Base-by-base conservation (phyloP, 2,888 invertebrate species). In the Lordiphosa fenestrarum region DNA sequence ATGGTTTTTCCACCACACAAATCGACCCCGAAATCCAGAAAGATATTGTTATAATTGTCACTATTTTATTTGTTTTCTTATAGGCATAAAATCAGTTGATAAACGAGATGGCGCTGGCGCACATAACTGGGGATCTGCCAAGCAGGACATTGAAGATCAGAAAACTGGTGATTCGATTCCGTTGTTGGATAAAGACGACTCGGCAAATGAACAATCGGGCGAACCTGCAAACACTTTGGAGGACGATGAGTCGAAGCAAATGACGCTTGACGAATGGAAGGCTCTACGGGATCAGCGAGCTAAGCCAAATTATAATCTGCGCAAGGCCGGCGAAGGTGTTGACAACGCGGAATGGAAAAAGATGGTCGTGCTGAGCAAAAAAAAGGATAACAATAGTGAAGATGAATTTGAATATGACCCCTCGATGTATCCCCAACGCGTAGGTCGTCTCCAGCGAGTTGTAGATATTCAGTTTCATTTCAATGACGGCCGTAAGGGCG, bases 231-330 rank as follows among this genome's bases (percentile, higher is more conserved):
- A 50, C 47, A 89, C 85, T 63, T 90, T 91, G 1, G 91, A 91
- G 51, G 95, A 95, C 84, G 95, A 95, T 72, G 95, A 94, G 89
- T 93, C 94, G 48, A 94, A 95, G 85, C 95, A 95, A 91, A 92
- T 98, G 89, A 98, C 98, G 36, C 91, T 98, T 77, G 98, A 98
- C 87, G 98, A 98, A 92, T 98, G 96, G 94, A 96, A 96, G 90
- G 96, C 96, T 57, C 91, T 95, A 84, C 50, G 74, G 9, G 94
- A 95, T 85, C 93, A 92, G 53, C 94, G 96, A 76, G 92, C 93
- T 63, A 95, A 96, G 89, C 96, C 97, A 48, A 94, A 94, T 80
- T 98, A 94, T 90, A 98, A 98, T 89, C 90, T 97, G 86, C 94
- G 98, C 56, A 97, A 97, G 90, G 95, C 98, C 53, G 97, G 97